phyloP scores from a whole-genome alignment of 1,140 invertebrate genomes.

The Drosophila athabasca region DNA sequence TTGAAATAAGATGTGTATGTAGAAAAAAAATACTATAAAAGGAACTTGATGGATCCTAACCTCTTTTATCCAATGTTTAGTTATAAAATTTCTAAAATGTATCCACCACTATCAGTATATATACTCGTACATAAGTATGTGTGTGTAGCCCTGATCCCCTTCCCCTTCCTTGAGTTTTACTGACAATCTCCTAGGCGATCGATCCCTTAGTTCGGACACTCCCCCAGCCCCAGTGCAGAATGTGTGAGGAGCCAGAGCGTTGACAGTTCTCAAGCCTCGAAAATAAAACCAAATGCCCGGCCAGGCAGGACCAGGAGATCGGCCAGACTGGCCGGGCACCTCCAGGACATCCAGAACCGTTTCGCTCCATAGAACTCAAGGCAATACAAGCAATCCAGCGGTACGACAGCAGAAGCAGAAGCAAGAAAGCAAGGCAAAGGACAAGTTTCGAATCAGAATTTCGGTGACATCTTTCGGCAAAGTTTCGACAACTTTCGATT shows the following conservation, averaged over 20 bases:
- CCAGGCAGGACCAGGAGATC: slow-evolving; percentile 16
- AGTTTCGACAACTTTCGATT: slow-evolving; percentile 80
- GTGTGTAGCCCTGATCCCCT: slow-evolving; percentile 22
- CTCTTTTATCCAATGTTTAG: slow-evolving; percentile 44
- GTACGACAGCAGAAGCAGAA: slow-evolving; percentile 60
- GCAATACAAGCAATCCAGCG: slow-evolving; percentile 74
- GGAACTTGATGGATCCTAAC: slow-evolving; percentile 50
- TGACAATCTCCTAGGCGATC: background rate
- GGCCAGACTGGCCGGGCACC: slow-evolving; percentile 37
- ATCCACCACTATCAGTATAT: slow-evolving; percentile 36
- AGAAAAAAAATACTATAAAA: slow-evolving; percentile 58
- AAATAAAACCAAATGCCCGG: slow-evolving; percentile 72
- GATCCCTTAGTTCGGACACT: background rate
- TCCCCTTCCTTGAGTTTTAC: slow-evolving; percentile 21
- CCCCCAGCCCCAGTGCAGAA: background rate
- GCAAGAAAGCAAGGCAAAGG: slow-evolving; percentile 55
- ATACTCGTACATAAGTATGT: slow-evolving; percentile 21
- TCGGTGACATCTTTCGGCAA: slow-evolving; percentile 80
- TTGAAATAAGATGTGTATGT: slow-evolving; percentile 65
- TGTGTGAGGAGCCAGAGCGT: slow-evolving; percentile 25
- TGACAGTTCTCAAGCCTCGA: slow-evolving; percentile 68
- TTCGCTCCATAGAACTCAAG: slow-evolving; percentile 82
- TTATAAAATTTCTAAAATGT: slow-evolving; percentile 47
- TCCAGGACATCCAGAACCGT: slow-evolving; percentile 72
- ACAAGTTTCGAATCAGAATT: slow-evolving; percentile 76